phyloP scores from a whole-genome alignment of 1,140 invertebrate genomes.

The Diprion similis region DNA sequence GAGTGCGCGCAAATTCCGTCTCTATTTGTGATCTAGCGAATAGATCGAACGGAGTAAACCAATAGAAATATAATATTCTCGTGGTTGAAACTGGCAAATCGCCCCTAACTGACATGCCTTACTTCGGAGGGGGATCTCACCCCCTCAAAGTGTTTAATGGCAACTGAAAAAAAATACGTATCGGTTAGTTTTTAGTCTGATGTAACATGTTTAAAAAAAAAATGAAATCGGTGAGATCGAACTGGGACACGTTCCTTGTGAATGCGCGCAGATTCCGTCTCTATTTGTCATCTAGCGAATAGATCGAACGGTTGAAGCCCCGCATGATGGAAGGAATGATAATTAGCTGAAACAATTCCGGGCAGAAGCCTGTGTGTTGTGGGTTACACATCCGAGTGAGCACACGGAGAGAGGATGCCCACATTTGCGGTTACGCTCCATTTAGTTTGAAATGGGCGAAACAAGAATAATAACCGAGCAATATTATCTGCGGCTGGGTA shows the following conservation, averaged over 20 bases:
- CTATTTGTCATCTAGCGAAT: neutral
- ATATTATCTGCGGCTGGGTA: neutral
- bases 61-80: too few relatives aligned
- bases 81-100: too few relatives aligned
- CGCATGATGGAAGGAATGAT: neutral
- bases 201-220: too few relatives aligned
- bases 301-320: neutral
- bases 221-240: too few relatives aligned
- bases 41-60: neutral
- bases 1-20: too few relatives aligned
- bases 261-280: too few relatives aligned
- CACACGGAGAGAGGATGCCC: neutral
- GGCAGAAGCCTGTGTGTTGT: neutral
- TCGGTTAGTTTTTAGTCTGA: too few relatives aligned
- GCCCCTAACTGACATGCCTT: too few relatives aligned
- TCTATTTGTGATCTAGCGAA: neutral
- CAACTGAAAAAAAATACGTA: too few relatives aligned
- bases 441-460: slow-evolving; percentile 4
- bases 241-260: too few relatives aligned
- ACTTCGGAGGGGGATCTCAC: too few relatives aligned
- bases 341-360: slow-evolving; percentile 2
- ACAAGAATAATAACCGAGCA: slow-evolving; percentile 7
- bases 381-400: neutral
- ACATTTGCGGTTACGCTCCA: neutral
- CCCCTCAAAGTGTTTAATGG: too few relatives aligned